Evolutionary conservation across 92 coral and sea anemone genomes (phyloP), one percentile per base, ranked within the genome.

Genomic region (Paramuricea clavata): DNA sequence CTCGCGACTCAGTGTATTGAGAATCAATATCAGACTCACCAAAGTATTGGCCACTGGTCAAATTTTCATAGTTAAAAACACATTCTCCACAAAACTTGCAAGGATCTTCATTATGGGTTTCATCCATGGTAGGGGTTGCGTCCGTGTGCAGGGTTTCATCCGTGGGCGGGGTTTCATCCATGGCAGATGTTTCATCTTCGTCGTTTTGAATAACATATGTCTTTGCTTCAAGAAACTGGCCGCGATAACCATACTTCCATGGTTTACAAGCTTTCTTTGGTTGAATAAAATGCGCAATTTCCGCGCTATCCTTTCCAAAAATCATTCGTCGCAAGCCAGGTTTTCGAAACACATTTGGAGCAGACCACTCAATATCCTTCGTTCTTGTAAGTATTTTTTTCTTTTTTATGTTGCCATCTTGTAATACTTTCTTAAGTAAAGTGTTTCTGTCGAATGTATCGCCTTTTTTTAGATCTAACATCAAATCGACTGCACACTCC

Each of bases 301-400:
- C 70, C 10, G 70, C 39, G 39, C 13, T 0, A 31, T 62, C 39
- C 34, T 23, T 31, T 62, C n/a, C 70, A 2, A 62, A 3, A 26
- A 62, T 62, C 35, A 62, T 13, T 31, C n/a, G 13, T 62, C 70
- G 34, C 70, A 62, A 30, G 8, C 70, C 70, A 4, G 70, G 70
- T 22, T 62, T 62, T 27, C 70, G 34, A 62, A 62, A 31, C 19
- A 62, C 35, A 13, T 13, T 9, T 3, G 62, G 62, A 54, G 62
- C 25, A 17, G 19, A 54, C 62, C 62, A 54, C 27, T 54, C 19
- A 19, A 2, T 19, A 1, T 6, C 2, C 1, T 54, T 54, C 2
- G n/a, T n/a, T n/a, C 27, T 19, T 54, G 25, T 54, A 4, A 54
- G 62, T 54, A 54, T 2, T 21, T 54, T 21, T 54, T 21, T 54